Base-by-base conservation (phyloP, 1,140 invertebrate species). In the Drosophila tropicalis region DNA sequence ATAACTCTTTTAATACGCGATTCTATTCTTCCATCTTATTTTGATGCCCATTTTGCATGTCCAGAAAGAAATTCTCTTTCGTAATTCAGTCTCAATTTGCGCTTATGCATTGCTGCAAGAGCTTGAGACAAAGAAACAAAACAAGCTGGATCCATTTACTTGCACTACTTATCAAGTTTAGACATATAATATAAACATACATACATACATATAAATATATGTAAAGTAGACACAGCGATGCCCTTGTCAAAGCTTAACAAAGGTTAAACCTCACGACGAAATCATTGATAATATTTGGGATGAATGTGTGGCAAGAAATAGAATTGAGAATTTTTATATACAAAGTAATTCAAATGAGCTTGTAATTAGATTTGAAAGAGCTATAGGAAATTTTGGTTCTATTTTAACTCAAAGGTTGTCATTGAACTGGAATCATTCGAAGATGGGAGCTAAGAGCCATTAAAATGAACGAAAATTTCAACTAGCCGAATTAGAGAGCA, bases 51-150 rank as follows among this genome's bases (percentile, higher is more conserved):
- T 40, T 39, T 44, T 74, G 60, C 67, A 41, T 40, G 47, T 41
- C 57, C 72, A 64, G 63, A 57, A 62, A 47, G 36, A 54, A 32
- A 39, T 32, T 29, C 47, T 58, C 41, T 74, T 57, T 56, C 36
- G 56, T 54, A 67, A 65, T 67, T 39, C 54, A 32, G 54, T 36
- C 17, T 0, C 22, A 5, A 58, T 47, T 47, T 47, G 44, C 13
- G 44, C 13, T 17, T 15, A 44, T 15, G 15, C 41, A 44, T 44
- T 44, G 41, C 36, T 12, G 10, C 10, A 39, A 39, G 9, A 12
- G 36, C 10, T 12, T 10, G 36, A 34, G 36, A 34, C 6, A 34
- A 34, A 34, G 34, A 36, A 10, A 36, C 34, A 29, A 29, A 29
- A 36, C 34, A 36, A 36, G 9, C 36, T 39, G 36, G 36, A 39